Percentiles rank a stretch among this genome's conserved stretches.
Evolutionary conservation across 53 echinoderm and acorn worm genomes (phyloP).

Genomic region (Paelopatides confundens): DNA sequence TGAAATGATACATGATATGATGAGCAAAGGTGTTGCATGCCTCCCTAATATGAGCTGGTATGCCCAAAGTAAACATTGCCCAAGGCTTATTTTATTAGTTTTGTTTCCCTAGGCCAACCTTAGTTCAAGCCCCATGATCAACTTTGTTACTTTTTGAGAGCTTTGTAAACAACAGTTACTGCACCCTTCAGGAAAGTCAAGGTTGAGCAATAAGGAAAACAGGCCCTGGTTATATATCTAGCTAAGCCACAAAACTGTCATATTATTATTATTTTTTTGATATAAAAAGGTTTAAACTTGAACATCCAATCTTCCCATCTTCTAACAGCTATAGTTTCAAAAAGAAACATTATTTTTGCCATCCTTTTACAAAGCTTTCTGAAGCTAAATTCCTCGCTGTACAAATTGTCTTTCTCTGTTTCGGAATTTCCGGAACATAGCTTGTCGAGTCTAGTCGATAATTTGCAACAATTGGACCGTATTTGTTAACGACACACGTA

Average conservation of each 20-base stretch:
- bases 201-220: slow-evolving; percentile 14
- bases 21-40: background rate
- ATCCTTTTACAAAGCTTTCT: no score
- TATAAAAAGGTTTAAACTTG: no score
- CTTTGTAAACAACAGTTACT: slow-evolving; percentile 9
- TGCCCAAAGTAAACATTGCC: slow-evolving; percentile 39
- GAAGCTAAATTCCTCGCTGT: no score
- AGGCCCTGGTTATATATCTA: background rate
- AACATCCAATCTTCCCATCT: no score
- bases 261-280: no score
- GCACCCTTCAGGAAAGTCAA: slow-evolving; percentile 25
- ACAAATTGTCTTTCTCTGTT: no score
- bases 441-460: no score
- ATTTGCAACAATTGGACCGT: no score
- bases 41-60: slow-evolving; percentile 19
- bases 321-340: no score
- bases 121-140: slow-evolving; percentile 28
- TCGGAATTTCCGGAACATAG: no score
- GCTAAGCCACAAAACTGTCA: background rate
- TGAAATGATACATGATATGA: background rate
- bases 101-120: slow-evolving; percentile 33
- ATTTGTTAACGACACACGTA: no score
- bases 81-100: background rate
- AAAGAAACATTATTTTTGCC: no score
- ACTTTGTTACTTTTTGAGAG: slow-evolving; percentile 45